Evolutionary conservation across 2,888 invertebrate species (phyloP), one percentile per base, ranked within the genome.

Genomic region (Troides aeacus): DNA sequence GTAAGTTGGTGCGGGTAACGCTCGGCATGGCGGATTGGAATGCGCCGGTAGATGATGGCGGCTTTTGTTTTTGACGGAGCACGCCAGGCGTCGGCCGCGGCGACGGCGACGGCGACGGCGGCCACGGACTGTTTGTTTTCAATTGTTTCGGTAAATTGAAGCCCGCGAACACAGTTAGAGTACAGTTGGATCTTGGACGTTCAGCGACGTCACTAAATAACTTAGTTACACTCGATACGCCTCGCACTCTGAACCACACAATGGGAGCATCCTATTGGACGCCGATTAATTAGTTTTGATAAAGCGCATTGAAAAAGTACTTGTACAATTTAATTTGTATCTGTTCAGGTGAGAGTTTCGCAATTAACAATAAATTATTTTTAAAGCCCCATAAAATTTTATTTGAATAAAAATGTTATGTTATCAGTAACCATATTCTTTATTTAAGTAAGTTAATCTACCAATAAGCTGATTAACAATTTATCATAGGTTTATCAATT

Each of bases 31-130:
- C 74, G 73, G 75, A 76, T 72, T 74, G 77, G 79, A 83, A 82
- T 85, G 82, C 79, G 78, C 80, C 82, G 81, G 82, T 74, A 71
- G 71, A 71, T 72, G 73, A 74, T 74, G 76, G 74, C 73, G 74
- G 72, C 68, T 78, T 21, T 21, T 79, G 78, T 81, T 79, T 77
- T 74, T 69, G 71, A 72, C 30, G 30, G 30, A 30, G 5, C 30
- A 30, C 30, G 30, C 30, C 30, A 30, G 30, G 30, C 30, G 30
- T 30, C 30, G 30, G 30, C 30, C 5, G 30, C 30, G 30, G 30
- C 30, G 30, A 24, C 24, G 3, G 30, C 30, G 30, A 24, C 24
- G 3, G 24, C 24, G 24, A 30, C 30, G 30, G 70, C 61, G 67
- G 57, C 72, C 72, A 53, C 62, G 63, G 62, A 12, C 58, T 62